A percentile compares a stretch with the other conserved stretches of the same genome.
Conservation (phyloP, 35 echinoderm and acorn worm species). For the Strongylocentrotus purpuratus region DNA sequence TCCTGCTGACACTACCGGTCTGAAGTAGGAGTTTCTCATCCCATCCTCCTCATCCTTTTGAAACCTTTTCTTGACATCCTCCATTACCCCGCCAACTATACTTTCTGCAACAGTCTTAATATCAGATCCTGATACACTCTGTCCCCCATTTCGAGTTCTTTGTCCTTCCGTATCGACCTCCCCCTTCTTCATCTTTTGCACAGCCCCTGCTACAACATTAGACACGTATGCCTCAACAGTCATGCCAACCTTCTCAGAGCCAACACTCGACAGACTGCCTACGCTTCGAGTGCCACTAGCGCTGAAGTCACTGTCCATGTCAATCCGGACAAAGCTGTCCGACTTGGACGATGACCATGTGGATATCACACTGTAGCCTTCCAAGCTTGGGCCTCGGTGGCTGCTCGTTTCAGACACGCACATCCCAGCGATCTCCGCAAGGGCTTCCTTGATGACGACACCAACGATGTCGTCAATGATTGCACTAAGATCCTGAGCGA, state of each 20-base stretch:
- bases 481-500: conserved; percentile 25
- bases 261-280: background rate
- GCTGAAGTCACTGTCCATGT: conserved; percentile 53
- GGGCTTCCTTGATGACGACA: background rate
- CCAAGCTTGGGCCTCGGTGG: conserved; percentile 62
- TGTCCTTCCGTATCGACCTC: background rate
- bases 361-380: conserved; percentile 80
- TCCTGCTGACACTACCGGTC: conserved; percentile 15
- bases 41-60: background rate
- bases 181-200: conserved; percentile 21
- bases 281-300: conserved; percentile 23
- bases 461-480: conserved; percentile 34
- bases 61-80: background rate
- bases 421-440: conserved; percentile 19
- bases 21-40: conserved; percentile 25
- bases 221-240: conserved; percentile 40
- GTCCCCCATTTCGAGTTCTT: background rate
- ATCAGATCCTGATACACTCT: background rate
- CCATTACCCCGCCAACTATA: background rate
- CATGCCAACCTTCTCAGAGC: background rate
- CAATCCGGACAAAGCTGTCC: conserved; percentile 79
- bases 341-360: conserved; percentile 67
- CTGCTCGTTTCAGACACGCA: conserved; percentile 48
- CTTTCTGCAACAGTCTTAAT: background rate
- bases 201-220: background rate